Base-by-base conservation (phyloP, 2,888 invertebrate genomes). In the Hirtodrosophila cameraria region DNA sequence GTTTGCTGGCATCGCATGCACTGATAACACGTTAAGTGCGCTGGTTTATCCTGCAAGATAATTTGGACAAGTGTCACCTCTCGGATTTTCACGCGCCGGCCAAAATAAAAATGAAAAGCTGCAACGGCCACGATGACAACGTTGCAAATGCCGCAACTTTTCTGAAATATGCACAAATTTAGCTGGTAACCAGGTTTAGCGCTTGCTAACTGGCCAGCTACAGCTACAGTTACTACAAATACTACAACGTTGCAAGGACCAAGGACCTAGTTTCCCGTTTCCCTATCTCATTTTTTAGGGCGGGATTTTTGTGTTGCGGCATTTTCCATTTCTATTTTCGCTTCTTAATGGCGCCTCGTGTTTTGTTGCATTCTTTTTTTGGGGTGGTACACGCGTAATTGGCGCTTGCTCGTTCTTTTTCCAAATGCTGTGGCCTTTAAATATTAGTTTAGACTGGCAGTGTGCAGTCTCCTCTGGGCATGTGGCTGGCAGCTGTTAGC, bases 41-140 rank as follows among this genome's bases (percentile, higher is more conserved):
- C 85, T 81, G 83, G 77, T 78, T 87, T 86, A 86, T 83, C 78
- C 80, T 50, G 67, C 72, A 85, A 86, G 80, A 85, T 87, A 80
- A 85, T 87, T 83, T 87, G 86, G 80, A 83, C 83, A 86, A 86
- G 77, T 87, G 86, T 78, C 85, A 87, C 85, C 79, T 84, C 74
- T 81, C 67, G 78, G 75, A 79, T 82, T 82, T 82, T 81, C 86
- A 83, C 86, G 84, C 81, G 77, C 48, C 62, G 55, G 35, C 54
- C 49, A 49, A 54, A 61, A 43, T 11, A 41, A 35, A 20, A 23
- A 35, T n/a, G 8, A 36, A 42, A 49, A 31, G 18, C 36, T 25
- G 12, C 36, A 45, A 45, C 50, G 58, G 38, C 46, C 18, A 45
- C 54, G 54, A 52, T 72, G 69, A 73, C 69, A 73, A 58, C 63